A percentile compares a stretch with the other conserved stretches of the same genome.
These are phyloP conservation scores for Sciurus vulgaris DNA, from an alignment of 2,797 vertebrate genomes.

Conservation along the genomic window DNA sequence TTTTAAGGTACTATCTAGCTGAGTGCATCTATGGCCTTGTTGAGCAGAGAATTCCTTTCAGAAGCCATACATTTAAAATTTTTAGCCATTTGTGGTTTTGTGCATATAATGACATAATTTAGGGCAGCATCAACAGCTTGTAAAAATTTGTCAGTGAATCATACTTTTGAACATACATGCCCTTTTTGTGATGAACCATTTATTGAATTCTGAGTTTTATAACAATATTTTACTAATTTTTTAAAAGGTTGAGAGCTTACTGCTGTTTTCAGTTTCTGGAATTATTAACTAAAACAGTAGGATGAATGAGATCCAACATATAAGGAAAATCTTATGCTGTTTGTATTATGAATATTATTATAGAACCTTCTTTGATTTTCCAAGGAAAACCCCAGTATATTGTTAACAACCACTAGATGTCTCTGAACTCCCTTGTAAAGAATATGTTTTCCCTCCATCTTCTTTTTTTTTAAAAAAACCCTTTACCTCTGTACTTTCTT, in stretches of 20 bases:
- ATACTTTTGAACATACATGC: slow-evolving; percentile 27
- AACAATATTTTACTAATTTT: slow-evolving; percentile 70
- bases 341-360: slow-evolving; percentile 19
- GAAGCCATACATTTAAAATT: slow-evolving; percentile 29
- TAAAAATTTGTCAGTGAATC: slow-evolving; percentile 61
- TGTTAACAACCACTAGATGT: slow-evolving; percentile 89
- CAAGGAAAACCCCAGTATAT: slow-evolving; percentile 34
- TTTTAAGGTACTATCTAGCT: slow-evolving; percentile 58
- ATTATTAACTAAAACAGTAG: slow-evolving; percentile 56
- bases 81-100: slow-evolving; percentile 42
- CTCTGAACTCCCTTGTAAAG: slow-evolving; percentile 84
- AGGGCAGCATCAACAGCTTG: slow-evolving; percentile 28
- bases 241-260: slow-evolving; percentile 50
- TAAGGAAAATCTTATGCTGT: slow-evolving; percentile 57
- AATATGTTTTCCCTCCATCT: slow-evolving; percentile 74
- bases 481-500: slow-evolving; percentile 71
- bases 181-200: slow-evolving; percentile 59
- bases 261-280: slow-evolving; percentile 59
- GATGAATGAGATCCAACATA: slow-evolving; percentile 34
- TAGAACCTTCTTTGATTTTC: slow-evolving; percentile 56
- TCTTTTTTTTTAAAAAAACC: slow-evolving; percentile 46
- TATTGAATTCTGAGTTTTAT: slow-evolving; percentile 66
- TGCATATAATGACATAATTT: slow-evolving; percentile 25
- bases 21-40: slow-evolving; percentile 36
- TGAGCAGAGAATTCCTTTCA: slow-evolving; percentile 63